phyloP scores from a whole-genome alignment of 1,140 invertebrate species.

The Coboldia fuscipes region DNA sequence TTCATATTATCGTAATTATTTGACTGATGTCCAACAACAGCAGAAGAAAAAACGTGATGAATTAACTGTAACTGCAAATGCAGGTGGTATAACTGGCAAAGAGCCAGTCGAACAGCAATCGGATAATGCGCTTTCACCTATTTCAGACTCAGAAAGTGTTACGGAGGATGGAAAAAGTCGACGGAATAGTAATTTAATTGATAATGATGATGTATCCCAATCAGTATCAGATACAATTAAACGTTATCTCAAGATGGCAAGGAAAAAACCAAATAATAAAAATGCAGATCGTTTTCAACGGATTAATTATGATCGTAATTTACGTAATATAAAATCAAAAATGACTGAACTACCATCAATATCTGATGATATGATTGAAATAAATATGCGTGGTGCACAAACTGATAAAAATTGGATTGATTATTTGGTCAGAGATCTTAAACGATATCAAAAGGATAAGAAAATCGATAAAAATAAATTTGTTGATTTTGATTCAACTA shows the following conservation, averaged over 20 bases:
- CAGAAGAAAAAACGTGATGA: slow-evolving; percentile 16
- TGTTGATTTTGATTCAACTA: too few relatives aligned
- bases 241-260: slow-evolving; percentile 58
- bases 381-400: slow-evolving; percentile 47
- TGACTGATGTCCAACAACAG: slow-evolving; percentile 18
- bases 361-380: slow-evolving; percentile 35
- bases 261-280: slow-evolving; percentile 64
- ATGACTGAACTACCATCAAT: slow-evolving; percentile 48
- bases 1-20: slow-evolving; percentile 6
- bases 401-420: slow-evolving; percentile 44
- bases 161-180: slow-evolving; percentile 15
- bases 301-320: slow-evolving; percentile 69
- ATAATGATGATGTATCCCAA: slow-evolving; percentile 63
- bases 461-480: background rate
- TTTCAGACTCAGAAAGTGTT: slow-evolving; percentile 17
- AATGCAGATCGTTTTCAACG: slow-evolving; percentile 63
- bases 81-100: too few relatives aligned
- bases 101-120: slow-evolving; percentile 16
- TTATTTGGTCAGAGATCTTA: background rate
- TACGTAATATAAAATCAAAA: slow-evolving; percentile 63
- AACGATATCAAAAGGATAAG: background rate
- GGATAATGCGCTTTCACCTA: too few relatives aligned
- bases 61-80: too few relatives aligned
- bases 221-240: slow-evolving; percentile 71
- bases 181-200: slow-evolving; percentile 44